Conservation (phyloP, 2,797 vertebrate genomes). For the Anableps anableps region DNA sequence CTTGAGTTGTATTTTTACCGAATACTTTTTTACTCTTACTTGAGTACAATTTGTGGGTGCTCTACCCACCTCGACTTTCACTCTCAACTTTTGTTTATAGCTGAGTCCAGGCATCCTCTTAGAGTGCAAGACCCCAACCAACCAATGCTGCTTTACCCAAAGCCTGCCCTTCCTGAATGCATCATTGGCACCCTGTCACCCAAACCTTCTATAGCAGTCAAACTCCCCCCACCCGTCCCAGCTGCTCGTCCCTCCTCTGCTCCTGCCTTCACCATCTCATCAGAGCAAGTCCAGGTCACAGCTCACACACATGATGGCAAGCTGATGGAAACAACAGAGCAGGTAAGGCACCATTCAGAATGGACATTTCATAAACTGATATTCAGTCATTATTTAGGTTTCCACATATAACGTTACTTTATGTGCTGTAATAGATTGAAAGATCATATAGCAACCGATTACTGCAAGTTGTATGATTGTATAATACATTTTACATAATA, state of each 20-base stretch:
- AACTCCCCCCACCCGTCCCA: constrained; percentile 56
- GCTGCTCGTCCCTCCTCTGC: constrained; percentile 46
- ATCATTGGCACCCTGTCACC: constrained; percentile 71
- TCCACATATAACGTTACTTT: neutral
- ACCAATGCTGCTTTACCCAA: constrained; percentile 56
- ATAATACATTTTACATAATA: too few relatives aligned
- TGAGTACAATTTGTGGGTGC: too few relatives aligned
- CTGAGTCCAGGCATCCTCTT: constrained; percentile 73
- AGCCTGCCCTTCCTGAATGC: constrained; percentile 66
- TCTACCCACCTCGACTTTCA: too few relatives aligned
- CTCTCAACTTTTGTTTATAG: constrained; percentile 23
- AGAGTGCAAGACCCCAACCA: constrained; percentile 57
- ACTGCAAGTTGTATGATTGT: too few relatives aligned
- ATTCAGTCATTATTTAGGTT: neutral
- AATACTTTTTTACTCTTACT: too few relatives aligned
- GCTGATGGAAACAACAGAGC: constrained; percentile 23
- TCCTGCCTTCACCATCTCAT: constrained; percentile 39
- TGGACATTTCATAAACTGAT: neutral
- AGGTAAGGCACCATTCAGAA: constrained; percentile 42
- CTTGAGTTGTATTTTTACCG: too few relatives aligned
- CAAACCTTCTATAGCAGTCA: constrained; percentile 72
- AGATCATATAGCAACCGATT: too few relatives aligned
- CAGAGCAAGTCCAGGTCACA: constrained; percentile 42
- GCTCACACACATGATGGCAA: constrained; percentile 23
- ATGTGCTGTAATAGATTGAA: neutral